Base-by-base conservation (phyloP, 92 coral and sea anemone genomes). In the Epizoanthus scotinus region DNA sequence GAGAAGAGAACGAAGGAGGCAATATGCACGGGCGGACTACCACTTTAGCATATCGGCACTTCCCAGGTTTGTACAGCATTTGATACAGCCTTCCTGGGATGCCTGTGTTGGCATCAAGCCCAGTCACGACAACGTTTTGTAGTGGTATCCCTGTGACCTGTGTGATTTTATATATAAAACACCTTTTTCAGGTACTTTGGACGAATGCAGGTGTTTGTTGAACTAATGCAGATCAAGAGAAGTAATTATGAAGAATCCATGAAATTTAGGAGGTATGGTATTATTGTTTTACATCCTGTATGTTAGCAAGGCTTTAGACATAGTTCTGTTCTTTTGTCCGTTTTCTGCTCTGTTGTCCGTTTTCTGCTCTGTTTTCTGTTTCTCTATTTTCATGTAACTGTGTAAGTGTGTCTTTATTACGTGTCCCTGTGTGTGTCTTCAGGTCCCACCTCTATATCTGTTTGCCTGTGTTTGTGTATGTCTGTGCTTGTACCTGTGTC, bases 161-260 rank as follows among this genome's bases (percentile, higher is more conserved):
- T n/a, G n/a, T n/a, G n/a, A n/a, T 34, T 34, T 34, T 34, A 34
- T 34, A 34, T 34, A 5, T 34, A 6, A 34, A 34, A 34, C 40
- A 34, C 27, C 0, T 29, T 78, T 13, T 55, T 19, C 52, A 95
- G 99, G 70, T 95, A 80, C 71, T 91, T 95, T 38, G 60, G 73
- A n/a, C 82, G 86, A 40, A 86, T 94, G 84, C 78, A 80, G 86
- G 40, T 69, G 21, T 95, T 95, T 84, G 98, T 95, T 56, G 92
- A 89, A 25, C 74, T 91, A 26, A 89, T 87, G 88, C 92, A 87
- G n/a, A 81, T 85, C 21, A 86, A 74, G 63, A 88, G 86, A 44
- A 90, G 82, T 20, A 84, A 60, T 40, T 67, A 52, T 8, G 71
- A 56, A 77, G 84, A 82, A 21, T 89, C 98, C 8, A 85, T 82